Conservation (phyloP, 2,113 vertebrate species). For the Eptesicus fuscus region DNA sequence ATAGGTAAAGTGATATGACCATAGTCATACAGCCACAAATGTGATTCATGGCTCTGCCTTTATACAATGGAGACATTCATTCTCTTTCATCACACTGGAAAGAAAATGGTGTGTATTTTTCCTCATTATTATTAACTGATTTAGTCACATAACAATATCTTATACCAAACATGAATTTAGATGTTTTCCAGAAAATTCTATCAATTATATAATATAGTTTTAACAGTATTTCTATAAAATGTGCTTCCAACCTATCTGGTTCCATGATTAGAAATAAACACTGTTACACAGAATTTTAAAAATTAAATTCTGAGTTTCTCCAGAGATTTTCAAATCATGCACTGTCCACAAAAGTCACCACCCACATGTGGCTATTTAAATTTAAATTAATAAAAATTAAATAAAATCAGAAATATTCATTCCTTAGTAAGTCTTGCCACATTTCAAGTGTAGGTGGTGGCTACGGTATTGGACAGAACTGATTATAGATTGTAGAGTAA, state of each 20-base stretch:
- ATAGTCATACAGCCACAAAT: background rate
- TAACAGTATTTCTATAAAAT: background rate
- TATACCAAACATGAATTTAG: background rate
- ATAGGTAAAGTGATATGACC: background rate
- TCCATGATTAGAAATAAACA: background rate
- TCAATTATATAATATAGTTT: background rate
- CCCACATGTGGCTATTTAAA: background rate
- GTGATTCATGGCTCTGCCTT: background rate
- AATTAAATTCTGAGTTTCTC: background rate
- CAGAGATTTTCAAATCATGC: background rate
- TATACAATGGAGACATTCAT: background rate
- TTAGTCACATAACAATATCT: background rate
- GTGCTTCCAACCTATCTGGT: background rate
- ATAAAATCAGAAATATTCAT: background rate
- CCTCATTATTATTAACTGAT: background rate
- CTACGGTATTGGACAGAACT: background rate
- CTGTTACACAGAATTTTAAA: background rate
- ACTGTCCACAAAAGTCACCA: background rate
- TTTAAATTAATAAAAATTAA: slow-evolving; percentile 17
- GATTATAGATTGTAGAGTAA: background rate
- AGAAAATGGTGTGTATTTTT: background rate
- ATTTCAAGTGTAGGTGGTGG: background rate
- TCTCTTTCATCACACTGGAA: background rate
- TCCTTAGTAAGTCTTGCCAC: background rate
- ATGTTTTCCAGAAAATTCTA: background rate